Conservation (phyloP, 2,113 vertebrate genomes). For the Verasper variegatus region DNA sequence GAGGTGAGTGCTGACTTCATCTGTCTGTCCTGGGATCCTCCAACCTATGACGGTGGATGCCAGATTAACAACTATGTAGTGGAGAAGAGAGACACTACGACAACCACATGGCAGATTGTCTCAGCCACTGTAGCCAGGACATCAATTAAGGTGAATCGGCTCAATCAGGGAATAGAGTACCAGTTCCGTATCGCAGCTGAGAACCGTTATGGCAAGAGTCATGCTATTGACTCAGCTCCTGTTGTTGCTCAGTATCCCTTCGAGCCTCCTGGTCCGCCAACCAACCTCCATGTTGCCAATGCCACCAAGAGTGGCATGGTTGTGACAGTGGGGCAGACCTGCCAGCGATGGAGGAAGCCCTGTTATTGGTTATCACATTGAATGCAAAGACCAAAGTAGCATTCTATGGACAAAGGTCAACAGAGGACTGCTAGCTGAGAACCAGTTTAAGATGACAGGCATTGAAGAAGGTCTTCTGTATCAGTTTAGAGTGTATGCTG, state of each 20-base stretch:
- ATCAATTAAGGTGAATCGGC: slow-evolving; percentile 90
- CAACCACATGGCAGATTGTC: slow-evolving; percentile 92
- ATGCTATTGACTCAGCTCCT: slow-evolving; percentile 85
- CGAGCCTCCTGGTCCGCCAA: slow-evolving; percentile 91
- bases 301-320: slow-evolving; percentile 94
- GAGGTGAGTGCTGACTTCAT: slow-evolving; percentile 94
- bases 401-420: slow-evolving; percentile 97
- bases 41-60: slow-evolving; percentile 95
- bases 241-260: slow-evolving; percentile 96
- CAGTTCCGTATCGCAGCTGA: slow-evolving; percentile 97
- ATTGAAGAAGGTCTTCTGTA: slow-evolving; percentile 95
- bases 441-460: slow-evolving; percentile 93
- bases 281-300: slow-evolving; percentile 87
- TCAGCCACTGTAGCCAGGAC: slow-evolving; percentile 97
- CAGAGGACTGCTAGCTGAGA: slow-evolving; percentile 90
- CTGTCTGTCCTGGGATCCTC: slow-evolving; percentile 93
- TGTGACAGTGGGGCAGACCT: slow-evolving; percentile 92
- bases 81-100: slow-evolving; percentile 96
- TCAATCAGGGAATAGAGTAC: slow-evolving; percentile 93
- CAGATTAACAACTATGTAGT: slow-evolving; percentile 98
- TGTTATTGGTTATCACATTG: slow-evolving; percentile 94
- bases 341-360: slow-evolving; percentile 93
- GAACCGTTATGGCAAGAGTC: slow-evolving; percentile 96
- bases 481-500: slow-evolving; percentile 95
- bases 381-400: slow-evolving; percentile 95